Conservation (phyloP, 2,113 vertebrate genomes). For the Amphiprion ocellaris region DNA sequence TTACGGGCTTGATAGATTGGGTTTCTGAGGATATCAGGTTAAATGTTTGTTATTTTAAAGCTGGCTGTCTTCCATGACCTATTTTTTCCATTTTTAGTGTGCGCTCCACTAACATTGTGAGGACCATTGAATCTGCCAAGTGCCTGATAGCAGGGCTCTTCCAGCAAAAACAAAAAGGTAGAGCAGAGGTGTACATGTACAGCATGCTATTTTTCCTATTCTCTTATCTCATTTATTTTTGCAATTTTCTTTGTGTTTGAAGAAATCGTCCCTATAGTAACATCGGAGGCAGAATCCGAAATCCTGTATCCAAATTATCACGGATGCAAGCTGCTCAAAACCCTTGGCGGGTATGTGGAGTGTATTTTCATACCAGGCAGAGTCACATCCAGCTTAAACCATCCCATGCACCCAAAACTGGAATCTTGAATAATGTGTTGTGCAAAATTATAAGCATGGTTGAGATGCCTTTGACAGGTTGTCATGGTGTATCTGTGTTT, state of each 20-base stretch:
- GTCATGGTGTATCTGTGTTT: constrained; percentile 60
- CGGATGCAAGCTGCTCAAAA: constrained; percentile 87
- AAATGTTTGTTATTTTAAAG: constrained; percentile 49
- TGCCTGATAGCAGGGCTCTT: constrained; percentile 95
- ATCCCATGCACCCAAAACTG: constrained; percentile 22
- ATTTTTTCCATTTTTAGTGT: constrained; percentile 83
- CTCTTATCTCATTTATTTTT: constrained; percentile 18
- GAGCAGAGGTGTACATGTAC: neutral
- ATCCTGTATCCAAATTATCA: constrained; percentile 93
- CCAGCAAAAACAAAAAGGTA: constrained; percentile 91
- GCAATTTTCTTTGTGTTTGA: constrained; percentile 25
- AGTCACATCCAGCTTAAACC: neutral
- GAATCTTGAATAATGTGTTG: constrained; percentile 54
- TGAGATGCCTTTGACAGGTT: constrained; percentile 62
- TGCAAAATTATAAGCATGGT: constrained; percentile 49
- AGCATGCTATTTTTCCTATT: constrained; percentile 1
- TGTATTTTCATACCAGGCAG: constrained; percentile 28
- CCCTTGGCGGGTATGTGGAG: constrained; percentile 83
- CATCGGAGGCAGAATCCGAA: constrained; percentile 88
- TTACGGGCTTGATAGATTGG: constrained; percentile 7
- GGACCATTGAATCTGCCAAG: constrained; percentile 94
- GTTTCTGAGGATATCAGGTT: constrained; percentile 25
- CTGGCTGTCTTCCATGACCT: constrained; percentile 41
- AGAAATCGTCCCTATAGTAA: constrained; percentile 89
- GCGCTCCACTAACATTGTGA: constrained; percentile 93